Evolutionary conservation across 2,888 invertebrate genomes (phyloP).

Genomic region (Sclerodermus sp.): DNA sequence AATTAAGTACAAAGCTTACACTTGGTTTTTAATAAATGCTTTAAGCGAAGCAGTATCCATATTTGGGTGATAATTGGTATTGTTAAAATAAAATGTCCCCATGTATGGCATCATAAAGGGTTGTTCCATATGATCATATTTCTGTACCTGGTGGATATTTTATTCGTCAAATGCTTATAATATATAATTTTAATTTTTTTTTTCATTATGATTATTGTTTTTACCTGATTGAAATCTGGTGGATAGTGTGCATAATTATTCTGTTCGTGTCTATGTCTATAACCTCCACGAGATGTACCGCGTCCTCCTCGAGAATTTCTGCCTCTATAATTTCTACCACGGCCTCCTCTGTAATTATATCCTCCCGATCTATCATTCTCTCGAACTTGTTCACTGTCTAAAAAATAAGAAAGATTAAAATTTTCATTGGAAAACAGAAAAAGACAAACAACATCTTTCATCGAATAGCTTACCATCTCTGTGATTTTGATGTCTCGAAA

Average conservation of each 20-base stretch:
- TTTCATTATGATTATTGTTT: no score
- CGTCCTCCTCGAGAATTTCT: conserved; percentile 61
- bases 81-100: conserved; percentile 67
- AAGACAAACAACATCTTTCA: no score
- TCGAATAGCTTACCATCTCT: conserved; percentile 41
- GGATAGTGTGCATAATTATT: conserved; percentile 61
- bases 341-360: conserved; percentile 43
- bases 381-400: conserved; percentile 48
- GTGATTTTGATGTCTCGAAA: conserved; percentile 55
- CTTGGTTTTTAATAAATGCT: conserved; percentile 86
- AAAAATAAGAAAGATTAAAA: conserved; percentile 2
- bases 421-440: not conserved
- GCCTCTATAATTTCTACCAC: conserved; percentile 51
- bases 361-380: conserved; percentile 46
- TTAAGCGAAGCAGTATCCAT: conserved; percentile 70
- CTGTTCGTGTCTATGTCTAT: conserved; percentile 57
- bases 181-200: no score
- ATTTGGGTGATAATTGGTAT: conserved; percentile 61
- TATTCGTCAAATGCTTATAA: no score
- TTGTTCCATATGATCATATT: conserved; percentile 45
- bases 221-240: conserved; percentile 58
- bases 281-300: conserved; percentile 57
- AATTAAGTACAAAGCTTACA: conserved; percentile 78
- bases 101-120: conserved; percentile 61
- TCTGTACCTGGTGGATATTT: conserved; percentile 43